Percentiles rank a stretch among this genome's conserved stretches.
These are phyloP conservation scores for Musca vetustissima DNA, from an alignment of 1,140 invertebrate genomes.

Conservation along the genomic window DNA sequence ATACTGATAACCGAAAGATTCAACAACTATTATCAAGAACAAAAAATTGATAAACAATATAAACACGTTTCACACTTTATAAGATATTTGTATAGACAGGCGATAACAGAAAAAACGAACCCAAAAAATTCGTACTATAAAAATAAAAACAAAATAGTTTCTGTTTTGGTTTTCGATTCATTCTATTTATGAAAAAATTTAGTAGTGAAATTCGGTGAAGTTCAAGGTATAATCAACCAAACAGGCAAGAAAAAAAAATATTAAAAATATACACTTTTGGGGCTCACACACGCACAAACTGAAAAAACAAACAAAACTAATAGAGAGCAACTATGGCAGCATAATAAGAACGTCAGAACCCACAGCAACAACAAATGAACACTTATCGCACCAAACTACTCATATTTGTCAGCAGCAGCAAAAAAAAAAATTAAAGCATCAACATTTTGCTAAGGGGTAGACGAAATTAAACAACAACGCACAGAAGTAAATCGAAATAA, in stretches of 20 bases:
- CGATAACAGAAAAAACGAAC: background rate
- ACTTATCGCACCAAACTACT: background rate
- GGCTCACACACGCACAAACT: background rate
- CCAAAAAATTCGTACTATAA: background rate
- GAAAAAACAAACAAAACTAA: background rate
- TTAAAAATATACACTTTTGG: slow-evolving; percentile 4
- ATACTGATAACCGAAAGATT: too few species aligned
- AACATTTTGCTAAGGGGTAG: too few species aligned
- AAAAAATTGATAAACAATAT: too few species aligned
- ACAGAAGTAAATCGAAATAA: too few species aligned
- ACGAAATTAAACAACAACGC: too few species aligned
- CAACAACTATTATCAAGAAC: too few species aligned
- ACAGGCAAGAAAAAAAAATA: background rate
- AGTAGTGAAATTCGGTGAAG: slow-evolving; percentile 6
- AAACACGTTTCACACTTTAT: too few species aligned
- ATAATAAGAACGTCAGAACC: background rate
- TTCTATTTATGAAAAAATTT: background rate
- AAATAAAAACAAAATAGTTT: background rate
- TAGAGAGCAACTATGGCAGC: background rate
- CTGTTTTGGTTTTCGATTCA: background rate
- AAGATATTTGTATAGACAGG: background rate
- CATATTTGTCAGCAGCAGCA: background rate
- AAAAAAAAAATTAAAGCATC: background rate
- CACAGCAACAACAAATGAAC: background rate
- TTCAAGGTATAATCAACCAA: slow-evolving; percentile 20